Base-by-base conservation (phyloP, 2,888 invertebrate genomes). In the Sminthurides aquaticus region DNA sequence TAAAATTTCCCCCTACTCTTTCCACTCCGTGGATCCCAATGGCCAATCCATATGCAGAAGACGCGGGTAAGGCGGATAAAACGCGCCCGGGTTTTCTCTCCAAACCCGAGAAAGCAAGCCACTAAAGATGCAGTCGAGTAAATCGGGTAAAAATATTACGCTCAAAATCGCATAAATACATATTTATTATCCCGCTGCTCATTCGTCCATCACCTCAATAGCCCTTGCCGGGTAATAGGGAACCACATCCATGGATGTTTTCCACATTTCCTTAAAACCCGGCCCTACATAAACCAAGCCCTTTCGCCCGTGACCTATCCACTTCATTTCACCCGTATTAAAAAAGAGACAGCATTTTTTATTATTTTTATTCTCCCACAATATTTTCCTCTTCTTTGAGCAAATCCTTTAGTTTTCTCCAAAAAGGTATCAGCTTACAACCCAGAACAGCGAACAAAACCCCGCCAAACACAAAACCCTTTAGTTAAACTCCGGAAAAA, bases 231-330 rank as follows among this genome's bases (percentile, higher is more conserved):
- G n/a, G 55, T 55, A 24, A 25, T 55, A 55, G 3, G 5, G 22
- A 15, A 3, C 18, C 3, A 55, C 18, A 55, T 22, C 2, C 2
- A 55, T 20, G 5, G 55, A 22, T 26, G 24, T 20, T 20, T 49
- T n/a, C 25, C 49, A 24, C 48, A 28, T 22, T 43, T 60, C 57
- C 20, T 15, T 49, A 20, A 34, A 34, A 34, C 15, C 43, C n/a
- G n/a, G n/a, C n/a, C n/a, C n/a, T n/a, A n/a, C n/a, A n/a, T n/a
- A n/a, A n/a, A n/a, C n/a, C n/a, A n/a, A n/a, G n/a, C n/a, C n/a
- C 43, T 34, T 34, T 15, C 61, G 58, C 64, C 67, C 60, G 54
- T 60, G 64, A 64, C 64, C 64, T 64, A 64, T 60, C 60, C 64
- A 64, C 64, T 59, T 64, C 43, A 60, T 64, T 28, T 59, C 64